A percentile compares a stretch with the other conserved stretches of the same genome.
phyloP scores from a whole-genome alignment of 2,888 invertebrate genomes.

The Mystacides longicornis region DNA sequence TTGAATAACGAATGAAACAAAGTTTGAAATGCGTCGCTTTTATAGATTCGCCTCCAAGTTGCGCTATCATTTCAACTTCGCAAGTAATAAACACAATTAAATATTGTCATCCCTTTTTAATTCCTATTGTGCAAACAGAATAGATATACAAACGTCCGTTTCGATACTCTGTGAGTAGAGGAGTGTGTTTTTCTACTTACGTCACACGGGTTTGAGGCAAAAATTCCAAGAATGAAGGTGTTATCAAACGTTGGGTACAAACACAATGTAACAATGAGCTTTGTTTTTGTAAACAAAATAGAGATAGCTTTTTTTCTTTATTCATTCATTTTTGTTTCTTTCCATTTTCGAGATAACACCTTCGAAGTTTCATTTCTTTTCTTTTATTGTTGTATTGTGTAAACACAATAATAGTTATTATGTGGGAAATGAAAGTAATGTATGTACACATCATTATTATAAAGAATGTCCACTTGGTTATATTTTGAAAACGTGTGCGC shows the following conservation, averaged over 20 bases:
- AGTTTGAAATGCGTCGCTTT: not conserved
- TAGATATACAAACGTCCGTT: not conserved
- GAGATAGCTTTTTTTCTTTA: not conserved
- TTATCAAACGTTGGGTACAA: not conserved
- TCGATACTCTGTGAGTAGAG: not conserved
- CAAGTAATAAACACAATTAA: not conserved
- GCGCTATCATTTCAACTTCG: not conserved
- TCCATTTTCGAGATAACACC: not conserved
- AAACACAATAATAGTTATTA: not conserved
- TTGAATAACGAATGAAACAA: slow-evolving; percentile 1
- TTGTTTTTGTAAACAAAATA: not conserved
- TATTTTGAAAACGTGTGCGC: too few species aligned
- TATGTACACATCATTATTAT: too few species aligned
- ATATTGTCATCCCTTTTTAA: not conserved
- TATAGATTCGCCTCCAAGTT: slow-evolving; percentile 13
- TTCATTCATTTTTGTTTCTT: not conserved
- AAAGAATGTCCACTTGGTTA: too few species aligned
- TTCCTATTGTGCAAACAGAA: not conserved
- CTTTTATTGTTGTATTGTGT: too few species aligned
- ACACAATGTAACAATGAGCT: not conserved
- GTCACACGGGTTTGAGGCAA: not conserved
- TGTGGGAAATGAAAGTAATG: too few species aligned
- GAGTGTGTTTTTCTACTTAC: not conserved
- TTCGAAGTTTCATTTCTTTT: too few species aligned
- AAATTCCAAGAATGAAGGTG: not conserved